Conservation (phyloP, 1,140 invertebrate species). For the Archivesica marissinica region DNA sequence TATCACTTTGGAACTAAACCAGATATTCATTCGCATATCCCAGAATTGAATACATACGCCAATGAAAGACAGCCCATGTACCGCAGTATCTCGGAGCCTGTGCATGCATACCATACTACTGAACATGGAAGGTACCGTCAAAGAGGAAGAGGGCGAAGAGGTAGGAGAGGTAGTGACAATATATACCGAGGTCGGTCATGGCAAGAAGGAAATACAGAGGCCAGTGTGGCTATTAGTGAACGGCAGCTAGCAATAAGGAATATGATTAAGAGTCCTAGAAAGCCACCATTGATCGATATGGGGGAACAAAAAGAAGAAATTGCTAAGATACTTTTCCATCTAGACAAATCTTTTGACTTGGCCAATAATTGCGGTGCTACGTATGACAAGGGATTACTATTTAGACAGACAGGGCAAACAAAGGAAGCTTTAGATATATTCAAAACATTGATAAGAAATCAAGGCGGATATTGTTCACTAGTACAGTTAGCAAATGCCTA, state of each 20-base stretch:
- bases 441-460: not conserved
- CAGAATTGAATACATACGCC: too few relatives aligned
- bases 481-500: constrained; percentile 9
- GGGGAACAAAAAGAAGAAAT: not conserved
- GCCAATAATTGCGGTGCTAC: not conserved
- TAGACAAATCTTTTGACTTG: not conserved
- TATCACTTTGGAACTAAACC: too few relatives aligned
- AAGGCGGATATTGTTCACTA: not conserved
- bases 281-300: not conserved
- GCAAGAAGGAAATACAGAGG: not conserved
- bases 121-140: too few relatives aligned
- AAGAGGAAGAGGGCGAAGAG: too few relatives aligned
- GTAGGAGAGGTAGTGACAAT: too few relatives aligned
- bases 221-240: not conserved
- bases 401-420: not conserved
- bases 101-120: too few relatives aligned
- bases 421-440: not conserved
- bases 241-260: not conserved
- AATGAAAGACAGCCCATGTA: too few relatives aligned
- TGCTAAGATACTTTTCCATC: not conserved
- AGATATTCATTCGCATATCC: too few relatives aligned
- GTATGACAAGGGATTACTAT: constrained; percentile 17
- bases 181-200: not conserved
- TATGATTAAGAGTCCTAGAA: not conserved
- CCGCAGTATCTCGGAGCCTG: too few relatives aligned